Base-by-base conservation (phyloP, 2,797 vertebrate species). In the Diplodus sargus region DNA sequence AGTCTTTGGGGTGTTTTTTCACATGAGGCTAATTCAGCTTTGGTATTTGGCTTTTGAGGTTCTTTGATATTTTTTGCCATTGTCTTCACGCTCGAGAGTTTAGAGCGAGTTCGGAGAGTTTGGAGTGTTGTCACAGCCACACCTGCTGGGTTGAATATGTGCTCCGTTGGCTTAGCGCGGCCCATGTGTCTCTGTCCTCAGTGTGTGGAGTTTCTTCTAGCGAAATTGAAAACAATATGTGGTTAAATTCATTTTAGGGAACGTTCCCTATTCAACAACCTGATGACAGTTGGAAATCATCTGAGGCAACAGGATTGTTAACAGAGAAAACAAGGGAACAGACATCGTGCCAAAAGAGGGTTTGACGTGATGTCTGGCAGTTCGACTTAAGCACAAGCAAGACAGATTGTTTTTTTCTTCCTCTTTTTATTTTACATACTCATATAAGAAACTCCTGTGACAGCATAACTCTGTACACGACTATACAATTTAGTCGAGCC, bases 121-220 rank as follows among this genome's bases (percentile, higher is more conserved):
- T 34, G 6, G 49, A 80, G 71, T 59, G 59, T 78, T 84, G 23
- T 48, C 63, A 86, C 83, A 77, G 74, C 82, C 80, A 82, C 82
- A 76, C 79, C 76, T 60, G 68, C 53, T 71, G 60, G 51, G 61
- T 51, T 78, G 42, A 79, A 79, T 73, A 61, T 59, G 43, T 45
- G 49, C 63, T 67, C 54, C 42, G 49, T 63, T 82, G 70, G 57
- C 4, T 78, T 73, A 58, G 30, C 22, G 16, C 72, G 59, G 69
- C 64, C 60, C 47, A 16, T 71, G 68, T 70, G 69, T 68, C 64
- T 78, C 76, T 59, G 73, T 28, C 9, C 16, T 59, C 62, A 6
- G 48, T 28, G 47, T 57, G 22, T 60, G 17, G 23, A 73, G 39
- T 73, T 45, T 67, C 6, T 48, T 63, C 43, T 43, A 9, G 34